Evolutionary conservation across 2,888 invertebrate species (phyloP), one percentile per base, ranked within the genome.

Genomic region (Bellardia pandia): DNA sequence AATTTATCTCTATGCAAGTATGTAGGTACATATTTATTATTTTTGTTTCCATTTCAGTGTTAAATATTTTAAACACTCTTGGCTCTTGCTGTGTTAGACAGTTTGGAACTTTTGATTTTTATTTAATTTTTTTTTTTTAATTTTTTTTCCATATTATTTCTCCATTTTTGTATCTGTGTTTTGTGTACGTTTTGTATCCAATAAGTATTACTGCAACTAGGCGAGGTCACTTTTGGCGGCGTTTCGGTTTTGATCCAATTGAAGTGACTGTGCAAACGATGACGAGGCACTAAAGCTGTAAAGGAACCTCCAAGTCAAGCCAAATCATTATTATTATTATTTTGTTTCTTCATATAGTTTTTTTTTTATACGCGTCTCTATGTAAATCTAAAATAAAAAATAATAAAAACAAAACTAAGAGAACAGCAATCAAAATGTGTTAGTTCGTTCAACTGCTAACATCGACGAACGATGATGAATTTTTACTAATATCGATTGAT

Each of bases 211-310:
- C 68, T 87, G 87, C 87, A 85, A 87, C 87, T 87, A 84, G 84
- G 84, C 84, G 84, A 84, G 84, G 87, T 84, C 86, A 83, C 71
- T 83, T 86, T 80, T 74, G 87, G 85, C 86, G 86, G 86, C 77
- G 68, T 75, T 81, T 85, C 69, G 81, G 85, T 81, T 87, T 87
- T 87, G 87, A 87, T 87, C 87, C 87, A 87, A 87, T 87, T 87
- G 87, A 87, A 87, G 85, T 87, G 87, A 87, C 87, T 87, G 87
- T 85, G 87, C 87, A 87, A 87, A 87, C 69, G 85, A 87, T 87
- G 87, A 87, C 87, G 84, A 69, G 60, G 87, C 87, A 81, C 30
- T 76, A 87, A 64, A 53, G 77, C 60, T 68, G 62, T 77, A 81
- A 77, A 86, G 84, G 76, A 75, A 82, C 45, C 75, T 78, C 75